These are phyloP conservation scores for Anniella stebbinsi DNA, from an alignment of 2,797 vertebrate species.

Conservation along the genomic window DNA sequence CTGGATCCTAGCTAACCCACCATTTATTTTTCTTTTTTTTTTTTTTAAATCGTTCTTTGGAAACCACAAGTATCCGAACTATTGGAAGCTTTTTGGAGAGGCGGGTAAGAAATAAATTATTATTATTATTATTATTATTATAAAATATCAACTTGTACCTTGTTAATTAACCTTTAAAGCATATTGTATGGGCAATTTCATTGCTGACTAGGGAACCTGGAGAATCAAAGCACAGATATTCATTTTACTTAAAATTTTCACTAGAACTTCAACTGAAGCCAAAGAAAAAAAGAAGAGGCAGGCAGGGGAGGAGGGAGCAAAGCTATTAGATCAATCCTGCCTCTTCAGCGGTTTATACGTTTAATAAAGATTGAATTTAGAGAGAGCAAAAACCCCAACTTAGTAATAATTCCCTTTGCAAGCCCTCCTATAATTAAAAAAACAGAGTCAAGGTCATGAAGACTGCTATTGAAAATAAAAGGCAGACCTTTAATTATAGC, in stretches of 20 bases:
- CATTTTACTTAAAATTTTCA: conserved; percentile 58
- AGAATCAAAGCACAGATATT: conserved; percentile 61
- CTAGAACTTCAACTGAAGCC: conserved; percentile 50
- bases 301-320: conserved; percentile 16
- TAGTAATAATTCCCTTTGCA: conserved; percentile 74
- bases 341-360: conserved; percentile 67
- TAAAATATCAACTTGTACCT: conserved; percentile 68
- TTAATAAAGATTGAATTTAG: conserved; percentile 71
- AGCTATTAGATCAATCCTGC: conserved; percentile 63
- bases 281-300: conserved; percentile 45
- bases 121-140: too few relatives aligned
- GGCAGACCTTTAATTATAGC: conserved; percentile 68
- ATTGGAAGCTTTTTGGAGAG: conserved; percentile 55
- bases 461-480: conserved; percentile 72
- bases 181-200: conserved; percentile 67
- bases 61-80: conserved; percentile 46
- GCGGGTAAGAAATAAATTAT: too few relatives aligned
- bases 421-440: conserved; percentile 70
- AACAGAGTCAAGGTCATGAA: conserved; percentile 68
- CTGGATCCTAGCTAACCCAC: conserved; percentile 19
- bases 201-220: conserved; percentile 52
- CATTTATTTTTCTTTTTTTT: not conserved
- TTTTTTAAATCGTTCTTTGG: conserved; percentile 15
- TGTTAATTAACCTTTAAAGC: conserved; percentile 74
- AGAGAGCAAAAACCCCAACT: conserved; percentile 61